Conservation (phyloP, 2,797 vertebrate genomes). For the Rhodeus uyekii region DNA sequence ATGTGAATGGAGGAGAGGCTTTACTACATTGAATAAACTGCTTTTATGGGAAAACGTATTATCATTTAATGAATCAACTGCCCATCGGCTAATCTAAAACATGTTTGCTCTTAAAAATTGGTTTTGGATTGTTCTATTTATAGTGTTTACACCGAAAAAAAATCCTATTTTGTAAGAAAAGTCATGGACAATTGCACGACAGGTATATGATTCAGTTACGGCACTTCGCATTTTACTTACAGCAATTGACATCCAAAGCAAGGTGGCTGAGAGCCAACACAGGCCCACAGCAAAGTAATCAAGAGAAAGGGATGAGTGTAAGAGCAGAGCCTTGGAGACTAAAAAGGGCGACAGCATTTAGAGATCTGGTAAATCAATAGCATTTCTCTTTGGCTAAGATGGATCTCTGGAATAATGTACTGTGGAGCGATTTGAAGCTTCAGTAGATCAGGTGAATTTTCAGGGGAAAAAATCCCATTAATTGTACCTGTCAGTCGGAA, state of each 20-base stretch:
- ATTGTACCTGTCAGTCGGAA: conserved; percentile 37
- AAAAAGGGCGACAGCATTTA: conserved; percentile 45
- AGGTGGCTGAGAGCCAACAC: conserved; percentile 47
- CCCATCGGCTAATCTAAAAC: not conserved
- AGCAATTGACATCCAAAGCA: conserved; percentile 55
- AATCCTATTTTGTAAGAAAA: not conserved
- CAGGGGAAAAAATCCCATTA: not conserved
- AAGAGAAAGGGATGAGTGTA: conserved; percentile 33
- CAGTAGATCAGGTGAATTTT: conserved; percentile 26
- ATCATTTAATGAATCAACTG: not conserved
- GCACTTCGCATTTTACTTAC: no score
- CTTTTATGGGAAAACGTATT: not conserved
- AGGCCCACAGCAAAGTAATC: conserved; percentile 56
- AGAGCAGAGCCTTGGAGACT: conserved; percentile 23
- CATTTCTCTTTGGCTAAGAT: conserved; percentile 42
- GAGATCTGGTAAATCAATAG: conserved; percentile 66
- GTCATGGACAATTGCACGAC: not conserved
- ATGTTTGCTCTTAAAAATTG: not conserved
- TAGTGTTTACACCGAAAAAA: not conserved
- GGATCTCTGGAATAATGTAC: conserved; percentile 48
- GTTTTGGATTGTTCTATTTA: not conserved
- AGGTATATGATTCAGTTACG: not conserved
- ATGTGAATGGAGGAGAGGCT: not conserved
- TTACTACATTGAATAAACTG: no score
- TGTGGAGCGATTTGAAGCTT: conserved; percentile 8